phyloP scores from a whole-genome alignment of 2,797 vertebrate species.

The Eulemur coronatus region DNA sequence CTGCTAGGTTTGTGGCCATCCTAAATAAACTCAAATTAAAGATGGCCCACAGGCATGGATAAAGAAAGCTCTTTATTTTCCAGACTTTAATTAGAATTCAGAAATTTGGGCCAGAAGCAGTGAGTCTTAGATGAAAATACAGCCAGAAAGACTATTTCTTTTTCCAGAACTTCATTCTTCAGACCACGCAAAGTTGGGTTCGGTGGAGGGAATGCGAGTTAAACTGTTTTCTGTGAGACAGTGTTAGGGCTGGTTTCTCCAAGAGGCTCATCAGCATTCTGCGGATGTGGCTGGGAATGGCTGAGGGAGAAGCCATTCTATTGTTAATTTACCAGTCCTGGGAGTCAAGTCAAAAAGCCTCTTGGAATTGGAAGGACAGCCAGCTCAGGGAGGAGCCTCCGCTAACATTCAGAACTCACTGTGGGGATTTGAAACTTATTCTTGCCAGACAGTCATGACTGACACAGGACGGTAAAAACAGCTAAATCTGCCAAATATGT shows the following conservation, averaged over 20 bases:
- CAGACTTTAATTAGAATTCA: not conserved
- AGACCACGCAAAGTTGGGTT: not conserved
- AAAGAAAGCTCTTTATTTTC: not conserved
- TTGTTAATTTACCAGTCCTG: not conserved
- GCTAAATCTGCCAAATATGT: not conserved
- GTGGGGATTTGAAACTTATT: not conserved
- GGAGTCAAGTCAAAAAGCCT: fast-evolving
- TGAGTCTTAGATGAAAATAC: not conserved
- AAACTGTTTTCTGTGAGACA: not conserved
- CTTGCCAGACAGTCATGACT: not conserved
- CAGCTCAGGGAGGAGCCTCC: not conserved
- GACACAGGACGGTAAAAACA: not conserved
- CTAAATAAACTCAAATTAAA: not conserved
- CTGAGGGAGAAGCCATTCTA: not conserved
- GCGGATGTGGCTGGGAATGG: not conserved
- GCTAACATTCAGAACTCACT: not conserved
- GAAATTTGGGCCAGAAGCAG: not conserved
- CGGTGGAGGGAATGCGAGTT: not conserved
- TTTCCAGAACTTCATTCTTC: not conserved
- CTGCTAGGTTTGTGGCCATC: not conserved
- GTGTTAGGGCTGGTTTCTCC: not conserved
- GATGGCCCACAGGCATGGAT: not conserved
- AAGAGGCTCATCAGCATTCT: not conserved
- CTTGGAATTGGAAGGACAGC: not conserved
- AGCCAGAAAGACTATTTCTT: not conserved